Evolutionary conservation across 1,140 invertebrate species (phyloP).

Genomic region (Drosophila repleta): DNA sequence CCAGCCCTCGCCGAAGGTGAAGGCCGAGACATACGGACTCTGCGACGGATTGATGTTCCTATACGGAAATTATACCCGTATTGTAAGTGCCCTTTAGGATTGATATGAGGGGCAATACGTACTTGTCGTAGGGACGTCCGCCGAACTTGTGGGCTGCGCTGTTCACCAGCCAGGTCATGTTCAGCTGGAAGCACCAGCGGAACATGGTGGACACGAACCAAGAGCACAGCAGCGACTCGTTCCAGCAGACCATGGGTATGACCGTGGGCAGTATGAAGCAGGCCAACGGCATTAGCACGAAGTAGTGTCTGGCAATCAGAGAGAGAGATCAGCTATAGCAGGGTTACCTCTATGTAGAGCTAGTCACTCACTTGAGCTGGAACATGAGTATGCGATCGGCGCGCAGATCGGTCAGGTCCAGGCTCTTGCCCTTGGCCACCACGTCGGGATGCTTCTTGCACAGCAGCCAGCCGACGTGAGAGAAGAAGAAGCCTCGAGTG

Average conservation of each 20-base stretch:
- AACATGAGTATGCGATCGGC: constrained; percentile 93
- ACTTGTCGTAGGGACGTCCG: constrained; percentile 94
- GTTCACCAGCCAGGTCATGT: constrained; percentile 97
- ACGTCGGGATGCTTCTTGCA: constrained; percentile 95
- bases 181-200: constrained; percentile 92
- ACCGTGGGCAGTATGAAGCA: constrained; percentile 94
- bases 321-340: neutral
- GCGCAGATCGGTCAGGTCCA: constrained; percentile 94
- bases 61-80: constrained; percentile 5
- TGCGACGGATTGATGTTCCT: constrained; percentile 89
- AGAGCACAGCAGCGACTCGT: constrained; percentile 90
- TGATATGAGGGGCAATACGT: constrained; percentile 56
- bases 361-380: constrained; percentile 90
- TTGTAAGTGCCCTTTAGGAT: neutral
- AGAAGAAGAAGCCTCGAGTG: constrained; percentile 95
- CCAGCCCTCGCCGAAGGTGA: constrained; percentile 93
- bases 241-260: constrained; percentile 92
- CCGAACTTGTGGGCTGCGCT: constrained; percentile 96
- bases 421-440: constrained; percentile 91
- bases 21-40: constrained; percentile 88
- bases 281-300: constrained; percentile 89
- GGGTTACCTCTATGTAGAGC: neutral
- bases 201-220: constrained; percentile 92
- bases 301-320: constrained; percentile 89
- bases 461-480: constrained; percentile 97